Base-by-base conservation (phyloP, 1,140 invertebrate genomes). In the Drosophila equinoxialis region DNA sequence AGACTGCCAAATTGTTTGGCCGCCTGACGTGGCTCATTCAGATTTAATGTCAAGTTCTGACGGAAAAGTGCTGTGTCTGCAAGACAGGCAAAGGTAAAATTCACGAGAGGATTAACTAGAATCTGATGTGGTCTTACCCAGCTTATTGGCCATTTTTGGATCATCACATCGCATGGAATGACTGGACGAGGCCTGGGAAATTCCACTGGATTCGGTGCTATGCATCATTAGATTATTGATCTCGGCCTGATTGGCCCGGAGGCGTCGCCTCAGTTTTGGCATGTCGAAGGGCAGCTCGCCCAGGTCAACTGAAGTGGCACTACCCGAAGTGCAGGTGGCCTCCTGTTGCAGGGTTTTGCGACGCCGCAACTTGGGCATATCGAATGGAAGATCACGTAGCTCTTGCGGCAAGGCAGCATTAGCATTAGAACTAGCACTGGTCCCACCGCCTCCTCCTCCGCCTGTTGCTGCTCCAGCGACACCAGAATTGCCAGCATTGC, bases 351-450 rank as follows among this genome's bases (percentile, higher is more conserved):
- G 10, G 41, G 94, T 93, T 71, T 96, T 94, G 90, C 95, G 94
- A 55, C 96, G 93, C 51, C 96, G 93, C 61, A 97, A 91, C 90
- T 98, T 98, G n/a, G 97, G 96, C 96, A 97, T 97, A 76, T 97
- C 96, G 79, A 97, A 97, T 0, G 97, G 96, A 66, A 97, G 93
- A 83, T 97, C 95, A 41, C 95, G 93, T n/a, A 97, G 92, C 87
- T 97, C 96, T 23, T 94, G 91, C 94, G 94, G 68, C 95, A 93
- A 41, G 95, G 93, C 58, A 96, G 91, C 90, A 97, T 97, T n/a
- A 96, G 96, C 96, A 97, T 97, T 79, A 97, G 97, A 0, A 96
- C 96, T 65, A 97, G 93, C 92, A 96, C 95, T 17, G 94, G 94
- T 33, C 96, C 93, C 79, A 96, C 95, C 14, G 23, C 23, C 23